A percentile compares a stretch with the other conserved stretches of the same genome.
These are phyloP conservation scores for Karalla daura DNA, from an alignment of 2,797 vertebrate species.

Conservation along the genomic window DNA sequence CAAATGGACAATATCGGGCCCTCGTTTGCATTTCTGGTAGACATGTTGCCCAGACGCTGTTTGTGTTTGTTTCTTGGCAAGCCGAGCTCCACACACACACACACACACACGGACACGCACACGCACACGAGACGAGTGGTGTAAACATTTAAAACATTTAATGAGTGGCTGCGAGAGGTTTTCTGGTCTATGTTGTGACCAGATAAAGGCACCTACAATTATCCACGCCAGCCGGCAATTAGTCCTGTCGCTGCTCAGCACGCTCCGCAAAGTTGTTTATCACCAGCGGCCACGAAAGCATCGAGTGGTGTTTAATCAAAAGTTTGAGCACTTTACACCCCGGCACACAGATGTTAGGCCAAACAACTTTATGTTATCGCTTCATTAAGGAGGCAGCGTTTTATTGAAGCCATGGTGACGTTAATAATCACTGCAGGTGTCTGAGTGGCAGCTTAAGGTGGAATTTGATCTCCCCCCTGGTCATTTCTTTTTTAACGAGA, in stretches of 20 bases:
- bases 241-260: conserved; percentile 49
- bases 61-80: not conserved
- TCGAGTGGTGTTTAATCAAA: conserved; percentile 51
- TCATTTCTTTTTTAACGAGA: too few relatives aligned
- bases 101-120: conserved; percentile 4
- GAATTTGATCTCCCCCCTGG: too few relatives aligned
- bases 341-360: not conserved
- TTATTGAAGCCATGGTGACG: not conserved
- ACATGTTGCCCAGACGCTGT: conserved; percentile 17
- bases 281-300: conserved; percentile 45
- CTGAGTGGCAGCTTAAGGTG: not conserved
- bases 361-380: not conserved
- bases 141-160: conserved; percentile 54
- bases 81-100: conserved; percentile 10
- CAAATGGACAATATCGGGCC: conserved; percentile 27
- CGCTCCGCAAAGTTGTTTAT: conserved; percentile 63
- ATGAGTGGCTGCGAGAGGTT: conserved; percentile 50
- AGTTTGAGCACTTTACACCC: conserved; percentile 27
- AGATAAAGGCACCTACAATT: conserved; percentile 70
- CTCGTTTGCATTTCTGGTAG: conserved; percentile 52
- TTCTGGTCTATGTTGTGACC: conserved; percentile 59
- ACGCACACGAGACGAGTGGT: too few relatives aligned
- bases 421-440: not conserved
- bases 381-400: not conserved
- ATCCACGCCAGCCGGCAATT: conserved; percentile 72